Evolutionary conservation across 2,113 vertebrate genomes (phyloP), one percentile per base, ranked within the genome.

Genomic region (Stegostoma tigrinum): DNA sequence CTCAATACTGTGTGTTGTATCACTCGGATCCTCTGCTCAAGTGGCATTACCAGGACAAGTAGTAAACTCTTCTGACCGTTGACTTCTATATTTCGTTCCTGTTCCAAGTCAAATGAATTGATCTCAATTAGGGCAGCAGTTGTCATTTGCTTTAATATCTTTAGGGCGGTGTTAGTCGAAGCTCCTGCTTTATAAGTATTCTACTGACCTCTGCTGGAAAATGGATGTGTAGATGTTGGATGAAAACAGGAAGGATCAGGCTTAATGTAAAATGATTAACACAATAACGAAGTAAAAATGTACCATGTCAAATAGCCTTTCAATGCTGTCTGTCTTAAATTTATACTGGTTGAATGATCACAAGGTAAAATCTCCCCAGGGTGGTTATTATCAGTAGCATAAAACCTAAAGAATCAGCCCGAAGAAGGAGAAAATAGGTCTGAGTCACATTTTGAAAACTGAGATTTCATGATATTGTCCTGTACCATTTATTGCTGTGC

Each of bases 381-480:
- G 48, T 10, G 15, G 21, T 87, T 12, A 2, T 1, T 12, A 52
- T 45, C 27, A 45, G 6, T 48, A 27, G 52, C 64, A 91, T 21
- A 61, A 61, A 34, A 38, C 19, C 15, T 0, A 7, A 89, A 55
- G 87, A 91, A 34, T 91, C 27, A 55, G 86, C 23, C 24, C 27
- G 30, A 61, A 6, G 15, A n/a, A 30, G 6, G 17, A 27, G 52
- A 45, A 52, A 86, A 83, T 5, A 75, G 24, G 12, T 89, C 27
- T 91, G 87, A n/a, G 45, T 83, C 38, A 83, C n/a, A 61, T 87
- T 80, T 87, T 89, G 45, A 55, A 89, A 89, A 89, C 48, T 27
- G 23, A 48, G 10, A 89, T 30, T 83, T 83, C 42, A 38, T 83
- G 38, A 42, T 45, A 83, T 42, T 21, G 1, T 45, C 42, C 19